Evolutionary conservation across 1,140 invertebrate species (phyloP).

Genomic region (Drosophila pseudoananassae): DNA sequence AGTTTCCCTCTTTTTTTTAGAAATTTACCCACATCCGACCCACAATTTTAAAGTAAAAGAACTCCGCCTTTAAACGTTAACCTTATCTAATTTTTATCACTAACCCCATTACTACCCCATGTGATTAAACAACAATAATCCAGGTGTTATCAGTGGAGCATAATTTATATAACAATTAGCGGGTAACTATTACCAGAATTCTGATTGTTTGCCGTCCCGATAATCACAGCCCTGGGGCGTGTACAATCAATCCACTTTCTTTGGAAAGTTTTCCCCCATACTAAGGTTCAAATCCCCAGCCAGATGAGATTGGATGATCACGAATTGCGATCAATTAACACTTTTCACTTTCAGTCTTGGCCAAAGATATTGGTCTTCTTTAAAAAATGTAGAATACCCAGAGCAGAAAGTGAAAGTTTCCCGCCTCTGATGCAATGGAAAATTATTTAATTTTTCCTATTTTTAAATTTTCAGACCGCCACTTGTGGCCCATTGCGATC

Average conservation of each 20-base stretch:
- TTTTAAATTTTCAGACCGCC: constrained; percentile 44
- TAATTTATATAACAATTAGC: constrained; percentile 43
- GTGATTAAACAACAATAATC: constrained; percentile 12
- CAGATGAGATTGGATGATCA: constrained; percentile 60
- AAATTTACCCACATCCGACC: no score
- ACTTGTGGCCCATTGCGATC: constrained; percentile 74
- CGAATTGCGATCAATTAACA: constrained; percentile 70
- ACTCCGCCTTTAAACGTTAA: background rate
- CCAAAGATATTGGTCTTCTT: constrained; percentile 34
- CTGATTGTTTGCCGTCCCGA: constrained; percentile 40
- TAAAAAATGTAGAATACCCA: constrained; percentile 35
- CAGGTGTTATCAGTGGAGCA: constrained; percentile 2
- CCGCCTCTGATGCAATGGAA: constrained; percentile 40
- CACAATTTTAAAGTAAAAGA: background rate
- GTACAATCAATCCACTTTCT: constrained; percentile 63
- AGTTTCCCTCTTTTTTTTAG: background rate
- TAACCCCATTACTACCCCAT: background rate
- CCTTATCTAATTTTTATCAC: background rate
- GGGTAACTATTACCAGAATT: constrained; percentile 44
- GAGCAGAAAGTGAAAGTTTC: constrained; percentile 51
- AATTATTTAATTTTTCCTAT: constrained; percentile 49
- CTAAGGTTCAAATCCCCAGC: constrained; percentile 7
- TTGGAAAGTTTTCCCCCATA: constrained; percentile 64
- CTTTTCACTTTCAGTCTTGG: constrained; percentile 80
- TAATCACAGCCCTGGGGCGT: constrained; percentile 14